Base-by-base conservation (phyloP, 1,140 invertebrate genomes). In the Diprion similis region DNA sequence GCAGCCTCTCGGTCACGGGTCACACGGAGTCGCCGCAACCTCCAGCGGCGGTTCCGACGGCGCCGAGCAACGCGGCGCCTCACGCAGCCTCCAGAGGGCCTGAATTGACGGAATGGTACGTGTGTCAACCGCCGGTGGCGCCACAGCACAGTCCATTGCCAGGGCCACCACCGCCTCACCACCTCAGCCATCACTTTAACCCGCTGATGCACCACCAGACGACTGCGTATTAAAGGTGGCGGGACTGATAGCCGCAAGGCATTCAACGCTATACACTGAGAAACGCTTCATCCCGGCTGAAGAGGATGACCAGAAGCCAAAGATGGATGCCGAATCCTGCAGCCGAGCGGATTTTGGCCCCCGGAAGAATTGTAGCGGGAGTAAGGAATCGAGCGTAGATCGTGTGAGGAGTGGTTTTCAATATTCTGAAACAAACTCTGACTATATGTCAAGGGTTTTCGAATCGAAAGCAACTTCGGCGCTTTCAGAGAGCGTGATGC, bases 21-120 rank as follows among this genome's bases (percentile, higher is more conserved):
- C 84, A 88, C 73, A 88, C 83, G 59, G 86, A 86, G 66, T 86
- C 85, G 17, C 86, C 85, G 9, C 85, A 85, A 66, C 85, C 85
- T 71, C 77, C 77, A 37, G 86, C 73, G 88, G 88, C 75, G 85
- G 90, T 69, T 82, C 88, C 78, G 80, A 87, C 76, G 37, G 76
- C 85, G 76, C 81, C 80, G 71, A 81, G 82, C 70, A 82, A 71
- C 78, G 71, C 80, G 18, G 74, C 82, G 15, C 82, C 77, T 75
- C 74, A 79, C 46, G 71, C 81, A 71, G 79, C 67, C 24, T 75
- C 78, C 48, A 78, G 83, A 71, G 78, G 78, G 51, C 64, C 89
- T 13, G 90, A 90, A 75, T 82, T 91, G 68, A 89, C 89, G 76
- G 91, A 92, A 75, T 93, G 92, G 92, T 93, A 92, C 81, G 90